Evolutionary conservation across 2,797 vertebrate species (phyloP).

Genomic region (Fundulus diaphanus): DNA sequence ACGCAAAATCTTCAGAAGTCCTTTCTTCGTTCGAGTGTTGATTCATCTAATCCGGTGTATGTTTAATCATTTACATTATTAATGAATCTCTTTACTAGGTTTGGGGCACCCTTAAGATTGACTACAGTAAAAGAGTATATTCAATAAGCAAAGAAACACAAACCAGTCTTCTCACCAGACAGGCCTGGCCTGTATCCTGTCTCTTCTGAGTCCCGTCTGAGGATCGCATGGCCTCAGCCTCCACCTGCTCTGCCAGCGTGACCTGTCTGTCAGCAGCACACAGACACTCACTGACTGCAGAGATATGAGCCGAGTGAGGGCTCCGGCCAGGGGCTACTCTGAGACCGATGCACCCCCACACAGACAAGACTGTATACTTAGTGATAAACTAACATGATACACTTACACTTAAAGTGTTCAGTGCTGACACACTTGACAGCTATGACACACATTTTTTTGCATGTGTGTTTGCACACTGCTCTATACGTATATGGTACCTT

Average conservation of each 20-base stretch:
- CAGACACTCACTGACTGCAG: constrained; percentile 40
- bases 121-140: constrained; percentile 81
- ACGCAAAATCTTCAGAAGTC: constrained; percentile 36
- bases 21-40: constrained; percentile 17
- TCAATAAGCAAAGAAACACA: constrained; percentile 86
- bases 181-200: constrained; percentile 45
- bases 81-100: constrained; percentile 19
- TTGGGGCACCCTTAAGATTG: constrained; percentile 74
- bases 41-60: constrained; percentile 16
- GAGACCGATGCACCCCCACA: constrained; percentile 48
- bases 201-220: constrained; percentile 54
- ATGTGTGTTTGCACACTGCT: constrained; percentile 27
- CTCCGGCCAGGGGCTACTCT: constrained; percentile 28
- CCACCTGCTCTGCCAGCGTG: constrained; percentile 79
- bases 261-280: constrained; percentile 74
- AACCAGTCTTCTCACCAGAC: constrained; percentile 57
- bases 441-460: constrained; percentile 9
- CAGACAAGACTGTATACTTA: constrained; percentile 52
- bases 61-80: not conserved
- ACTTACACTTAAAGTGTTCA: constrained; percentile 52
- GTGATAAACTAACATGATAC: constrained; percentile 59
- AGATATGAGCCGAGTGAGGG: constrained; percentile 34
- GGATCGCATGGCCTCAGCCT: constrained; percentile 66
- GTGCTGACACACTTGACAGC: constrained; percentile 55
- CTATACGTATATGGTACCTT: not conserved